phyloP scores from a whole-genome alignment of 2,113 vertebrate species.

The Sphyrna mokarran region DNA sequence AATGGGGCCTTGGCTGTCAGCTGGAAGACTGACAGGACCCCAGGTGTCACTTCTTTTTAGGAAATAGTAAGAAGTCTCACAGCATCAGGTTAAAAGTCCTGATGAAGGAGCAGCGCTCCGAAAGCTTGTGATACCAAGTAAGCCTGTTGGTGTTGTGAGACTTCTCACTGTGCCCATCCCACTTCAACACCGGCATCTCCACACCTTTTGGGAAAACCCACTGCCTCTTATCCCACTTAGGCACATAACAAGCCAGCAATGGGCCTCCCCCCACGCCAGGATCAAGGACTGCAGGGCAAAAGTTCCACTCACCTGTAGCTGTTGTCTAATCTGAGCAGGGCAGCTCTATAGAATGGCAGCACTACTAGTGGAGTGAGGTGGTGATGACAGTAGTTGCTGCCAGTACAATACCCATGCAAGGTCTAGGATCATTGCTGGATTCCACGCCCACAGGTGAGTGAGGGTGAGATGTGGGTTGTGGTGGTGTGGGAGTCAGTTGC shows the following conservation, averaged over 20 bases:
- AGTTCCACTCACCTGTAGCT: not conserved
- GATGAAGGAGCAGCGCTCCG: too few relatives aligned
- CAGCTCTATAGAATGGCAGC: not conserved
- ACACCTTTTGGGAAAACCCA: not conserved
- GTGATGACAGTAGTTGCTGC: too few relatives aligned
- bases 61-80: not conserved
- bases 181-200: too few relatives aligned
- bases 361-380: not conserved
- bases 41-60: not conserved
- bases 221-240: not conserved
- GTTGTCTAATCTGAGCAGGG: not conserved
- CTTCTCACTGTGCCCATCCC: too few relatives aligned
- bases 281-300: too few relatives aligned
- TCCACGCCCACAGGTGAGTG: not conserved
- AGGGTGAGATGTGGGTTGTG: too few relatives aligned
- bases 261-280: too few relatives aligned
- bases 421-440: not conserved
- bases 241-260: not conserved
- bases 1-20: not conserved
- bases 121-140: too few relatives aligned
- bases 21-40: not conserved
- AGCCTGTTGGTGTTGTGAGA: too few relatives aligned
- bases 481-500: too few relatives aligned
- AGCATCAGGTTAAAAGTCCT: too few relatives aligned
- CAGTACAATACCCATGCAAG: not conserved